Base-by-base conservation (phyloP, 2,888 invertebrate genomes). In the Acrocera orbiculus region DNA sequence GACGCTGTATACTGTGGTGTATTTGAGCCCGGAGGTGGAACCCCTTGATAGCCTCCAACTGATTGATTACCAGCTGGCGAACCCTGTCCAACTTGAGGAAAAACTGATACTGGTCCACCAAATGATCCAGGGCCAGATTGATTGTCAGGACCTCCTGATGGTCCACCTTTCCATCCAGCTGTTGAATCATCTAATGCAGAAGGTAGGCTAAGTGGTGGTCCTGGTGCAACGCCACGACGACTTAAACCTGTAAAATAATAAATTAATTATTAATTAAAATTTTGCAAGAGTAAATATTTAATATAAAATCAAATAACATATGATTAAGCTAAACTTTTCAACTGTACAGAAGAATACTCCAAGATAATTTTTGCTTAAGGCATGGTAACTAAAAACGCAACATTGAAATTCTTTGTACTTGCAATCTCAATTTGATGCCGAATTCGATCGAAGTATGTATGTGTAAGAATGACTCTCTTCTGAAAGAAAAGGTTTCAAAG, bases 1-100 rank as follows among this genome's bases (percentile, higher is more conserved):
- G 83, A 83, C 51, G 83, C 81, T 48, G 81, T 81, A 60, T 82
- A 85, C 64, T 76, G 83, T 49, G 76, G 83, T 52, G 70, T 83
- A 57, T 67, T 80, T 52, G 73, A 80, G 51, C 69, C 82, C 48
- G 70, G 79, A 53, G 69, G 80, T 54, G 69, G 67, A 46, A 77
- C 70, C 49, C 77, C 73, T 60, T 77, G 67, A 64, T 78, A 67
- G 30, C 56, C 56, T n/a, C 35, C 35, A 43, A 57, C 48, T n/a
- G 58, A 52, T 58, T 76, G 63, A 53, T 75, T 60, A 56, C 76
- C 65, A 50, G 80, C 69, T 39, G 80, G 81, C 45, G 79, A 79
- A 45, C 79, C 78, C 41, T 76, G 76, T 30, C 73, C 73, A 42
- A 73, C 73, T 45, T 77, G 78, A 46, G 74, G 77, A 44, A 73